Base-by-base conservation (phyloP, 1,140 invertebrate genomes). In the Stegodyphus dumicola region DNA sequence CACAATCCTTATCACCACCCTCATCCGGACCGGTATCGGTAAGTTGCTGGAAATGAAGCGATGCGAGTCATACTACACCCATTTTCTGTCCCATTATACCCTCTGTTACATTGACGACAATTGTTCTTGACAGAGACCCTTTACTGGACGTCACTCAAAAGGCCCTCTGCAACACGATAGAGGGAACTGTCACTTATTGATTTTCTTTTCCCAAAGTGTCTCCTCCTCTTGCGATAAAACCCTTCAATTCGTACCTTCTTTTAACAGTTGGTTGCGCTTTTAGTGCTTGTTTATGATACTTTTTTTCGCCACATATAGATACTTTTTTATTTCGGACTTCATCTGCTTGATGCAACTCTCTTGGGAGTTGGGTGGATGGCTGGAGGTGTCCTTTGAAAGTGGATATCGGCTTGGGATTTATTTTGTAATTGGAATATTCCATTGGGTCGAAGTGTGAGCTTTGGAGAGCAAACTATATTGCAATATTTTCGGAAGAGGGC, bases 191-290 rank as follows among this genome's bases (percentile, higher is more conserved):
- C 33, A 33, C 33, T 33, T 33, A 71, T 71, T 71, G 69, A 71
- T 71, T 71, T 71, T 51, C 33, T 49, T 71, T 49, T 71, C n/a
- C 49, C 13, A 48, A 48, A 48, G 66, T 17, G 17, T 13, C 66
- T 33, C 48, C 33, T 71, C 9, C 9, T 10, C 18, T 51, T 10
- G 69, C 18, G 17, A 71, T 71, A 71, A 71, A 71, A 71, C 49
- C 69, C 69, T 71, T 71, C 69, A 71, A 71, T 71, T 49, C 69
- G 7, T 17, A 9, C 69, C n/a, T 66, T 66, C 18, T 66, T 15
- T 66, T 66, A 13, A 66, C 65, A 66, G 65, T 66, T 66, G 65
- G 65, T 17, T 66, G 65, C 15, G 65, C 18, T 66, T 66, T 66
- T 66, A 17, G 17, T 11, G 69, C 49, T 18, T 71, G 69, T 71